These are phyloP conservation scores for Drosophila kikkawai DNA, from an alignment of 1,140 invertebrate genomes.

Conservation along the genomic window DNA sequence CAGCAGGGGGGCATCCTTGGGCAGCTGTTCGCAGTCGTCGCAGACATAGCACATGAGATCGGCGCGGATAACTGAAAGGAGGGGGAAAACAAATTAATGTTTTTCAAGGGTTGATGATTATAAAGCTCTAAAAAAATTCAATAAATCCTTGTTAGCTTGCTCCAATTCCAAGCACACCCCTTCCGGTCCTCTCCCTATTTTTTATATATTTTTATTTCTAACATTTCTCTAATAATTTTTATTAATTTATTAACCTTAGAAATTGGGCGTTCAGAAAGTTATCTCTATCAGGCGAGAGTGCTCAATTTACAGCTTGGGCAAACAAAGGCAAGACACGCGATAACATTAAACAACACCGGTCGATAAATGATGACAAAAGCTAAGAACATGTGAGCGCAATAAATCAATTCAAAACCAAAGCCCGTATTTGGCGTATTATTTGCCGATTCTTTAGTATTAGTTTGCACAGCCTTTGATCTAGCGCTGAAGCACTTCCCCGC, in stretches of 20 bases:
- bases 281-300: slow-evolving; percentile 50
- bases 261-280: not conserved
- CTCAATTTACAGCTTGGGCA: slow-evolving; percentile 72
- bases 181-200: not conserved
- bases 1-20: slow-evolving; percentile 59
- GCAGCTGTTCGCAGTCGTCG: slow-evolving; percentile 59
- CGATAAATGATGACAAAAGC: slow-evolving; percentile 60
- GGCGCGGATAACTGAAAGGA: slow-evolving; percentile 42
- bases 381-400: slow-evolving; percentile 62
- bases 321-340: slow-evolving; percentile 44
- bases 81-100: no score
- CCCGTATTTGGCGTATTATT: slow-evolving; percentile 58
- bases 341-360: slow-evolving; percentile 24
- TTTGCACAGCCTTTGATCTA: slow-evolving; percentile 35
- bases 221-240: not conserved
- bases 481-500: slow-evolving; percentile 1
- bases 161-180: not conserved
- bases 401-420: slow-evolving; percentile 56
- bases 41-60: slow-evolving; percentile 83
- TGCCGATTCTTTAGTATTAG: slow-evolving; percentile 77
- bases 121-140: not conserved
- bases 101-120: not conserved
- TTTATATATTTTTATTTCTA: not conserved
- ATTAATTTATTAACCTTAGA: no score
- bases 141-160: not conserved